Base-by-base conservation (phyloP, 2,797 vertebrate species). In the Hydrocynus forskahlii region DNA sequence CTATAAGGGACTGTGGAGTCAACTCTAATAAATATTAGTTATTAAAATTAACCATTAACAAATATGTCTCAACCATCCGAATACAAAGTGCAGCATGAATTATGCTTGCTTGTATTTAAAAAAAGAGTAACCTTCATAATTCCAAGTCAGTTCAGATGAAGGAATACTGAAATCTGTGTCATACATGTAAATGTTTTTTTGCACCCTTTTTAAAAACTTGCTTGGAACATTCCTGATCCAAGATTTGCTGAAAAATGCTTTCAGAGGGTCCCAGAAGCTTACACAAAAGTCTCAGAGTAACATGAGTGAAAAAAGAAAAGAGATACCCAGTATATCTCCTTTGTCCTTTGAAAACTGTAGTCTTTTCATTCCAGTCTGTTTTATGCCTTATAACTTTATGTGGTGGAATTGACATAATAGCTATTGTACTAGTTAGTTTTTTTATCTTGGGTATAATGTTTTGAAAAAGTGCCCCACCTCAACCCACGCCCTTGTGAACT, bases 31-130 rank as follows among this genome's bases (percentile, higher is more conserved):
- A 43, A 64, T 40, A 60, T 57, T 73, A 78, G 45, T 48, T 59
- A 82, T 38, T 57, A 17, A 25, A 52, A 70, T 71, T 71, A 77
- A 78, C 17, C 60, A 73, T 78, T 73, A 73, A 73, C 75, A 72
- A 63, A 67, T 48, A 45, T n/a, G 10, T 52, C 19, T 38, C 50
- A 35, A 16, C 55, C 21, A 75, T 68, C 21, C 48, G 21, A 48
- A 72, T 55, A 57, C 66, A 38, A 78, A 78, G 68, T 78, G 38
- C 52, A 38, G 29, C 50, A n/a, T 45, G 17, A 16, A 71, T 21
- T 52, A 81, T 35, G 63, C 25, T 35, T 43, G 1, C 54, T 71
- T 63, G n/a, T 63, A 10, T n/a, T 14, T 43, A 21, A 72, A 72
- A 64, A 76, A 76, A 72, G 14, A 76, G 76, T 71, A 71, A 72